These are phyloP conservation scores for Galeopterus variegatus DNA, from an alignment of 2,113 vertebrate genomes.

Conservation along the genomic window DNA sequence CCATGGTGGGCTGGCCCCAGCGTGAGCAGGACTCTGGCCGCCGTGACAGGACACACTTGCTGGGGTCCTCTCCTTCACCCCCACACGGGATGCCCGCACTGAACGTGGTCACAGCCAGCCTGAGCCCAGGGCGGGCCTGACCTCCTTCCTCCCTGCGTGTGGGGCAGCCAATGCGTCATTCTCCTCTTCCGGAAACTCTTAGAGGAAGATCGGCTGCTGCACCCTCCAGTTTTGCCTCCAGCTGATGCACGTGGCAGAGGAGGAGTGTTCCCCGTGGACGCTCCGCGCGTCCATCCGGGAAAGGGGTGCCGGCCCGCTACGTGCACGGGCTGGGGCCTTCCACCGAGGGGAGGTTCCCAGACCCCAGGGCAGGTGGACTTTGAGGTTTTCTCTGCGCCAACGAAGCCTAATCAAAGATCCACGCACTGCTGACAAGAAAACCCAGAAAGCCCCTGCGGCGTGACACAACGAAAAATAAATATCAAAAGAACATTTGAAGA, in stretches of 20 bases:
- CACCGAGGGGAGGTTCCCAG: accelerated
- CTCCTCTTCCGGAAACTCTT: background rate
- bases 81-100: accelerated
- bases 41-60: accelerated
- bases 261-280: accelerated
- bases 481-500: conserved; percentile 89
- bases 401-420: background rate
- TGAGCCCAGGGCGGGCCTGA: accelerated
- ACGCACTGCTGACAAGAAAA: conserved; percentile 60
- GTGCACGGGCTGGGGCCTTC: accelerated
- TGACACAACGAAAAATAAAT: conserved; percentile 84
- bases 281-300: accelerated
- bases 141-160: background rate
- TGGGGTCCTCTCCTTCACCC: too few species aligned
- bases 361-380: background rate
- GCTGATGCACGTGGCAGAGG: background rate
- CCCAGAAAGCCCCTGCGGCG: conserved; percentile 83
- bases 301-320: accelerated
- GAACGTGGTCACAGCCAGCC: background rate
- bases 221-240: background rate
- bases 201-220: accelerated
- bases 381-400: background rate
- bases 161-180: accelerated
- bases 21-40: accelerated
- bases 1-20: accelerated